phyloP scores from a whole-genome alignment of 2,113 vertebrate species.

The Murina feae region DNA sequence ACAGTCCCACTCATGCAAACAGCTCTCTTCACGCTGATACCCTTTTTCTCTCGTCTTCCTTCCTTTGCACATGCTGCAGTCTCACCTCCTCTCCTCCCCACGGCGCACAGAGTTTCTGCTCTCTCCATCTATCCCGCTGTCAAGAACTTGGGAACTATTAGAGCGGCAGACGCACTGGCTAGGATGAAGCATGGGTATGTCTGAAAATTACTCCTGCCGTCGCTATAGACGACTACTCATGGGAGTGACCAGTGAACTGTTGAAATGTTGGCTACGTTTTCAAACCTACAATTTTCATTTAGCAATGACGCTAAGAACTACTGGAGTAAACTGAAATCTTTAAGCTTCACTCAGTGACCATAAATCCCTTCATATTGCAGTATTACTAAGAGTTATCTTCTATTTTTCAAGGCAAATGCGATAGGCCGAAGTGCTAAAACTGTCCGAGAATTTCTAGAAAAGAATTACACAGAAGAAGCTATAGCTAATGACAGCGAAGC shows the following conservation, averaged over 20 bases:
- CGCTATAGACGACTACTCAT: neutral
- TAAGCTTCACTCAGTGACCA: neutral
- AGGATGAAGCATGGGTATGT: neutral
- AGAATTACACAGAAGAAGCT: slow-evolving; percentile 85
- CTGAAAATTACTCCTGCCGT: neutral
- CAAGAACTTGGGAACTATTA: neutral
- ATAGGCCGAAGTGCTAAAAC: slow-evolving; percentile 88
- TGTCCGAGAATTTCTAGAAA: slow-evolving; percentile 87
- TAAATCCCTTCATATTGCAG: neutral
- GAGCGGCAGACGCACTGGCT: neutral
- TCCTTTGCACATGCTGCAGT: no score
- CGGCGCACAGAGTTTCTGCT: neutral
- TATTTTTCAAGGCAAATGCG: slow-evolving; percentile 81
- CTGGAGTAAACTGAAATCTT: neutral
- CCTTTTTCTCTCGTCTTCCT: neutral
- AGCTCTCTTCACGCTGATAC: neutral
- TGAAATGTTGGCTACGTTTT: slow-evolving; percentile 26
- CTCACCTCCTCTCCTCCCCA: neutral
- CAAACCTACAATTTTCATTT: neutral
- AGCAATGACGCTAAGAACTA: slow-evolving; percentile 5
- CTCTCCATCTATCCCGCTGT: neutral
- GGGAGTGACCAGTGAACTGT: neutral
- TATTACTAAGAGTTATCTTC: slow-evolving; percentile 16
- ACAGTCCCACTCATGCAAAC: neutral
- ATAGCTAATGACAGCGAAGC: slow-evolving; percentile 84